These are phyloP conservation scores for Epicauta chinensis DNA, from an alignment of 1,140 invertebrate genomes.

Conservation along the genomic window DNA sequence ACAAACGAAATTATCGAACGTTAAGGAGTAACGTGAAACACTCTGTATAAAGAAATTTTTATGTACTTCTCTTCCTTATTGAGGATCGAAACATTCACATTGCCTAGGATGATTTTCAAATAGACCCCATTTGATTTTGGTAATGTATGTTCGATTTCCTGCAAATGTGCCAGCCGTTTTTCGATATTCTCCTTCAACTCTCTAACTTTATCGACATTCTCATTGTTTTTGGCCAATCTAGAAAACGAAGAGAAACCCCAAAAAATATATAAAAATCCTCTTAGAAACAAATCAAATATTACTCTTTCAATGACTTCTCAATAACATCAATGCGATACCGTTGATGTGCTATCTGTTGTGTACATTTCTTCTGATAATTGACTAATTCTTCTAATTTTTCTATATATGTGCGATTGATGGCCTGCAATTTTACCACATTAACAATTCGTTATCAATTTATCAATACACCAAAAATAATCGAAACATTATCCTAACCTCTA, in stretches of 20 bases:
- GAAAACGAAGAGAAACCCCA: too few relatives aligned
- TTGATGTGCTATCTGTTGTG: slow-evolving; percentile 83
- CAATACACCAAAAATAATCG: slow-evolving; percentile 22
- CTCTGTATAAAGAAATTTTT: not conserved
- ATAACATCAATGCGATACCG: slow-evolving; percentile 82
- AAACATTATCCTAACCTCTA: slow-evolving; percentile 53
- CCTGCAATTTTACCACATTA: slow-evolving; percentile 46
- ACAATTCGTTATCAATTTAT: too few relatives aligned
- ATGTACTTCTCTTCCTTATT: slow-evolving; percentile 93
- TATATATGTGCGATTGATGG: slow-evolving; percentile 73
- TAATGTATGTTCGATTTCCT: slow-evolving; percentile 79
- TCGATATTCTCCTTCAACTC: slow-evolving; percentile 66
- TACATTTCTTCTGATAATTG: slow-evolving; percentile 79
- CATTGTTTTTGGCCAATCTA: slow-evolving; percentile 37
- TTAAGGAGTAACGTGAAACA: too few relatives aligned
- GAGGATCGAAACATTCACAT: slow-evolving; percentile 94
- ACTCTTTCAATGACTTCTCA: slow-evolving; percentile 71
- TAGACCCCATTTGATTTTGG: slow-evolving; percentile 85
- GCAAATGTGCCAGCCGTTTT: slow-evolving; percentile 69
- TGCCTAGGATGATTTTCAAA: slow-evolving; percentile 89
- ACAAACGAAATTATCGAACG: too few relatives aligned
- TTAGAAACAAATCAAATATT: slow-evolving; percentile 27
- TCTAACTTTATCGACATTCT: slow-evolving; percentile 46
- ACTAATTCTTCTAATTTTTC: slow-evolving; percentile 77
- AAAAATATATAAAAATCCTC: not conserved